Percentiles rank a stretch among this genome's conserved stretches.
Evolutionary conservation across 2,797 vertebrate species (phyloP).

Genomic region (Microctenopoma lineatum): DNA sequence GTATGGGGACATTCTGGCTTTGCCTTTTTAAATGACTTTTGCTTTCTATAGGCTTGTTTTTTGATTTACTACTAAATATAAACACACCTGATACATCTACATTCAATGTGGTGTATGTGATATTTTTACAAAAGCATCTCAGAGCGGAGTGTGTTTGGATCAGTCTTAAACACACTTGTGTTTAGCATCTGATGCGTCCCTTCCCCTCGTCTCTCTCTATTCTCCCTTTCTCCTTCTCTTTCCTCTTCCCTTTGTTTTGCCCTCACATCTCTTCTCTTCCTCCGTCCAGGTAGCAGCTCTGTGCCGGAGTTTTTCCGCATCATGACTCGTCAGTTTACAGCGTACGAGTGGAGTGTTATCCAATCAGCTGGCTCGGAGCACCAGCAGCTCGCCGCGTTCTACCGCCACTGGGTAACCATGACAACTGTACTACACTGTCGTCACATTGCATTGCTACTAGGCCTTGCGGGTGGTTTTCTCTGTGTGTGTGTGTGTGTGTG

Average conservation of each 20-base stretch:
- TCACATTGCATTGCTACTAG: slow-evolving; percentile 49
- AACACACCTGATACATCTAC: background rate
- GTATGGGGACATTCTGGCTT: background rate
- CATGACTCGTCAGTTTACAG: slow-evolving; percentile 97
- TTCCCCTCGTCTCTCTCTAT: background rate
- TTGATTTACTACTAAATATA: background rate
- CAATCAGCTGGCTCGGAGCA: slow-evolving; percentile 86
- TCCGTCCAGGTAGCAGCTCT: slow-evolving; percentile 88
- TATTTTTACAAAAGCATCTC: background rate
- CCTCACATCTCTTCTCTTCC: background rate
- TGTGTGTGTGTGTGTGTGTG: slow-evolving; percentile 13
- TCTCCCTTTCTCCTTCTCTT: background rate
- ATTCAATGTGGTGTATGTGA: slow-evolving; percentile 15
- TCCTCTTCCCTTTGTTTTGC: background rate
- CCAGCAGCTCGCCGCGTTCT: slow-evolving; percentile 91
- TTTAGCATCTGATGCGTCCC: background rate
- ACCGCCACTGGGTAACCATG: slow-evolving; percentile 93
- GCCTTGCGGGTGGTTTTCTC: slow-evolving; percentile 3
- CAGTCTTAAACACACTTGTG: background rate
- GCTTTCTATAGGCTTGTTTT: background rate
- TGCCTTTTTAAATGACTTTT: background rate
- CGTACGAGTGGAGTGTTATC: slow-evolving; percentile 90
- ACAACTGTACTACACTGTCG: slow-evolving; percentile 61
- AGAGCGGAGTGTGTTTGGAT: background rate
- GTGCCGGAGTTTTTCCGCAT: slow-evolving; percentile 93